Percentiles rank a stretch among this genome's conserved stretches.
Evolutionary conservation across 2,888 invertebrate species (phyloP).

Genomic region (Antheraea assamensis): DNA sequence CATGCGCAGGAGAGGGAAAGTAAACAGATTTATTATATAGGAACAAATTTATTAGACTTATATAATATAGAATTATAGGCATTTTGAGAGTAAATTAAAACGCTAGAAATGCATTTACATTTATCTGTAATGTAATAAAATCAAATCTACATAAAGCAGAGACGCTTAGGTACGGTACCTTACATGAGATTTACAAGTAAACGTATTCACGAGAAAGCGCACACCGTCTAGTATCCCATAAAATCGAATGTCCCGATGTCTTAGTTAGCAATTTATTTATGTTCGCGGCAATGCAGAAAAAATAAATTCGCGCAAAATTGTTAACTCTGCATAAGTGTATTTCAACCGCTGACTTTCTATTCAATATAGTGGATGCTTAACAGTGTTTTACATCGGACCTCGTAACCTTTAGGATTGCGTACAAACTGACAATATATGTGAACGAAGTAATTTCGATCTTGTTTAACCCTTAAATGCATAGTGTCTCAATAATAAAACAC

Average conservation of each 20-base stretch:
- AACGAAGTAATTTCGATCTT: not conserved
- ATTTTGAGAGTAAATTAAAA: no score
- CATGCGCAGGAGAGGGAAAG: no score
- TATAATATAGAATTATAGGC: no score
- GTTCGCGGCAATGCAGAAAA: constrained; percentile 41
- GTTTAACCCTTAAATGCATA: not conserved
- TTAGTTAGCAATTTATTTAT: constrained; percentile 61
- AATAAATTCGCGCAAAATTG: constrained; percentile 44
- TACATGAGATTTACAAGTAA: constrained; percentile 46
- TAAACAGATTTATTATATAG: no score
- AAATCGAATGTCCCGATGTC: constrained; percentile 55
- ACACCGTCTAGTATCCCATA: constrained; percentile 45
- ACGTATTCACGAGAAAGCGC: constrained; percentile 54
- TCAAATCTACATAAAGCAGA: constrained; percentile 32
- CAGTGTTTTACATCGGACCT: constrained; percentile 15
- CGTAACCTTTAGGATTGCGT: constrained; percentile 8
- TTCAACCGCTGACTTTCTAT: constrained; percentile 35
- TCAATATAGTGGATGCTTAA: constrained; percentile 18
- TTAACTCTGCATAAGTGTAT: constrained; percentile 38
- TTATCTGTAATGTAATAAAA: constrained; percentile 1
- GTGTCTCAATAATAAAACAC: no score
- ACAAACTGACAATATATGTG: not conserved
- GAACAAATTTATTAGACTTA: no score
- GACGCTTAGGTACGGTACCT: constrained; percentile 36
- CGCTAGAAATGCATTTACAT: not conserved